Base-by-base conservation (phyloP, 2,888 invertebrate species). In the Caenorhabditis parvicauda region DNA sequence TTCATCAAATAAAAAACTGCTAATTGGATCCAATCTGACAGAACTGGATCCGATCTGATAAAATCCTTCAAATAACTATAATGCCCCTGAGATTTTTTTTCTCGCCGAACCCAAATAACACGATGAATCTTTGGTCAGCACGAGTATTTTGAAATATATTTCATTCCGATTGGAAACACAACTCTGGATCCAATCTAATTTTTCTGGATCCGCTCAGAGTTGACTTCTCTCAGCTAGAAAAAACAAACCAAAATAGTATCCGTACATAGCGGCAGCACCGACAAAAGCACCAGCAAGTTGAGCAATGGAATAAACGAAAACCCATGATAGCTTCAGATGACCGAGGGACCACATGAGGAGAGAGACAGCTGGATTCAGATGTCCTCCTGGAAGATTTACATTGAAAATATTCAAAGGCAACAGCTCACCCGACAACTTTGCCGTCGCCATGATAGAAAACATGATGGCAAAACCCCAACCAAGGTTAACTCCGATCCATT, bases 361-460 rank as follows among this genome's bases (percentile, higher is more conserved):
- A 1, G 70, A 69, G 14, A 74, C 66, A 22, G 73, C 73, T 39
- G 73, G 73, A 54, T 74, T 74, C 48, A 74, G 60, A 54, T 74
- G 73, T 27, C 71, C 70, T 45, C 73, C 71, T 63, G 47, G 28
- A 22, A 39, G 19, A 32, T 32, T 5, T 21, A 29, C 38, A 6
- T n/a, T 6, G 19, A 12, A 5, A 39, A 6, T 14, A n/a, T 22
- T 5, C 41, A 9, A 17, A 14, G 9, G 39, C 27, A 25, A 32
- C 19, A 21, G 9, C 2, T 25, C 45, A 69, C 67, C 70, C 32
- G 72, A 70, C 29, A 60, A 60, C 17, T 63, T 47, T 38, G 64
- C 59, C 17, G 64, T 61, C n/a, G 70, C 57, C 41, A 58, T 55
- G n/a, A 70, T 64, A 38, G 50, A 49, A 39, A 73, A 62, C 51